Evolutionary conservation across 2,113 vertebrate species (phyloP).

Genomic region (Australoheros scitulus): DNA sequence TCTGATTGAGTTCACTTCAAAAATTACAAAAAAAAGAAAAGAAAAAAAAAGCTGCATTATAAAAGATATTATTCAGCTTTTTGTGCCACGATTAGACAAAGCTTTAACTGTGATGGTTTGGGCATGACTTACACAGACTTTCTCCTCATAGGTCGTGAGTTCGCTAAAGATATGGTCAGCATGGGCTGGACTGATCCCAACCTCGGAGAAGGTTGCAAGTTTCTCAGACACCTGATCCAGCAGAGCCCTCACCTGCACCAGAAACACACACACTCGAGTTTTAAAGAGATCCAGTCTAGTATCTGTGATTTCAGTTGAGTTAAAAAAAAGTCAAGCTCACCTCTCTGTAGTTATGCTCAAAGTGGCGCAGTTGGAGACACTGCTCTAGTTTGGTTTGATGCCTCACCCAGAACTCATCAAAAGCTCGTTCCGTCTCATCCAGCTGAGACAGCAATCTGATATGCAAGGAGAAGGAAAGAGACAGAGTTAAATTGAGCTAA

Average conservation of each 20-base stretch:
- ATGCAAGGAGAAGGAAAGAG: background rate
- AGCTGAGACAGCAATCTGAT: slow-evolving; percentile 90
- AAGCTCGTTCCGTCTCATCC: slow-evolving; percentile 91
- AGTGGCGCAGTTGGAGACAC: slow-evolving; percentile 90
- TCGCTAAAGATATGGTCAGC: slow-evolving; percentile 90
- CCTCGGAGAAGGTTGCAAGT: slow-evolving; percentile 84
- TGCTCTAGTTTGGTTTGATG: slow-evolving; percentile 95
- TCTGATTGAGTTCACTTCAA: background rate
- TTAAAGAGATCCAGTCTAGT: background rate
- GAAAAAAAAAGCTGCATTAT: background rate
- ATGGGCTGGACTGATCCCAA: slow-evolving; percentile 91
- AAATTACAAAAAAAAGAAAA: background rate
- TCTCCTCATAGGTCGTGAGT: slow-evolving; percentile 86
- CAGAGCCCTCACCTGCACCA: slow-evolving; percentile 84
- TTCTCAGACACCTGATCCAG: slow-evolving; percentile 87
- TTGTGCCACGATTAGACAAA: background rate
- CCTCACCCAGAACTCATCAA: slow-evolving; percentile 95
- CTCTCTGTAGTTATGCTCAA: slow-evolving; percentile 94
- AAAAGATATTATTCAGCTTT: background rate
- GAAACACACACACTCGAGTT: background rate
- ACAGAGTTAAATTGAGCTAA: background rate
- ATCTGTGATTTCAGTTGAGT: background rate
- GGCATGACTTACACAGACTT: slow-evolving; percentile 82
- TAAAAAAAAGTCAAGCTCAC: slow-evolving; percentile 75
- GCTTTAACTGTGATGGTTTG: background rate